Conservation (phyloP, 2,113 vertebrate species). For the Mesocricetus auratus region DNA sequence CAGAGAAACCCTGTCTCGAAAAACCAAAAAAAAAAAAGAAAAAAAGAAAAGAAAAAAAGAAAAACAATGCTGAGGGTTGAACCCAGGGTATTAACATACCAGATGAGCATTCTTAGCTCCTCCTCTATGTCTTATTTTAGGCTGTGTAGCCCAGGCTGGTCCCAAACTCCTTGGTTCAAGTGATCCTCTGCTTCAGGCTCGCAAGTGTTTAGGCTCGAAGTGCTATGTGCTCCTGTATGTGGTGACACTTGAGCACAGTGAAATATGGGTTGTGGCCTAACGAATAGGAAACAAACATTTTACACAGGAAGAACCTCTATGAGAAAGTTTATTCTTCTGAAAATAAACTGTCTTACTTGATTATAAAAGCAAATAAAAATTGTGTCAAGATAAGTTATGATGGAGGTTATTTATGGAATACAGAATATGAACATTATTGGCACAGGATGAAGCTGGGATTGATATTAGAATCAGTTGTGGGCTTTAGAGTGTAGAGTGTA, state of each 20-base stretch:
- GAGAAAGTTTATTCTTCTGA: constrained; percentile 1
- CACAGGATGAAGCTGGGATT: background rate
- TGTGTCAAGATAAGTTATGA: background rate
- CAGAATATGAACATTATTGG: background rate
- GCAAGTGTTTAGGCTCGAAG: background rate
- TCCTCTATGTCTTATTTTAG: background rate
- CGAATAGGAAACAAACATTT: background rate
- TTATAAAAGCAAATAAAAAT: background rate
- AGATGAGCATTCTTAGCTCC: background rate
- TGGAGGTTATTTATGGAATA: background rate
- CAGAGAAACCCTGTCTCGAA: too few species aligned
- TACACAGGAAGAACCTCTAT: background rate
- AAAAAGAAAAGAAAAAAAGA: too few species aligned
- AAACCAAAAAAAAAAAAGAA: too few species aligned
- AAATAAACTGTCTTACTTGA: background rate
- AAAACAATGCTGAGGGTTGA: background rate
- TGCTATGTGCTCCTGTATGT: background rate
- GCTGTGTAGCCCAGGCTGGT: background rate
- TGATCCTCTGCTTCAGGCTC: background rate
- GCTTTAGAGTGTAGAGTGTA: background rate
- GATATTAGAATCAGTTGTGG: background rate
- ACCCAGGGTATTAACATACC: background rate
- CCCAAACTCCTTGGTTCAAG: background rate
- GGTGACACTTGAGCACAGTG: background rate
- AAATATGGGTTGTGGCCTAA: background rate